Evolutionary conservation across 2,888 invertebrate genomes (phyloP), one percentile per base, ranked within the genome.

Genomic region (Lasioglossum lativentre): DNA sequence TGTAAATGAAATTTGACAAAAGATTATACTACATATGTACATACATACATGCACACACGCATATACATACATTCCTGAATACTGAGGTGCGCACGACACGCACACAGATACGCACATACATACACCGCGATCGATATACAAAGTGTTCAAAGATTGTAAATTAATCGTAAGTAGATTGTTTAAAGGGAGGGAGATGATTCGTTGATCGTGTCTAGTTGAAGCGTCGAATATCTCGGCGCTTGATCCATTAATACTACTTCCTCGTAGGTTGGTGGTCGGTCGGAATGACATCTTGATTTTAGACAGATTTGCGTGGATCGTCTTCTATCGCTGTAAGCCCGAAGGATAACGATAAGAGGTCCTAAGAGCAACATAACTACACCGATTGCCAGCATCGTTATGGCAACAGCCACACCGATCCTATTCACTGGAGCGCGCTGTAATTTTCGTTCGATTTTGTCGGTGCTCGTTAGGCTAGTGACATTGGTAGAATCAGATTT

Each of bases 241-340:
- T 92, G 91, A 45, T 92, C 93, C 90, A 91, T 92, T 23, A 91
- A 80, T 4, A 92, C 92, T 1, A 91, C 93, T 83, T 93, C 92
- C 40, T 94, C 93, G 85, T 93, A 93, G n/a, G 90, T 91, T 2
- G 93, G 93, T 0, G 93, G 93, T n/a, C 89, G 85, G 72, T 93
- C 93, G 73, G 91, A 90, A 52, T 88, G 89, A 10, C 79, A 87
- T 12, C 90, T 90, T 23, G 91, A 78, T 80, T 93, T 93, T 6
- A 90, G 82, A 40, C 90, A 90, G 79, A 92, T 89, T 82, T 92
- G 90, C 82, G 78, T 84, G 45, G 78, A 79, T 86, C 92, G 85
- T 80, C 93, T 84, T 34, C 85, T 82, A 73, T 93, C 93, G n/a
- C 91, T 91, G 16, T 93, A 68, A 2, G 93, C 88, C 5, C 93